These are phyloP conservation scores for Bergia puertoricense DNA, from an alignment of 92 coral and sea anemone genomes.

Conservation along the genomic window DNA sequence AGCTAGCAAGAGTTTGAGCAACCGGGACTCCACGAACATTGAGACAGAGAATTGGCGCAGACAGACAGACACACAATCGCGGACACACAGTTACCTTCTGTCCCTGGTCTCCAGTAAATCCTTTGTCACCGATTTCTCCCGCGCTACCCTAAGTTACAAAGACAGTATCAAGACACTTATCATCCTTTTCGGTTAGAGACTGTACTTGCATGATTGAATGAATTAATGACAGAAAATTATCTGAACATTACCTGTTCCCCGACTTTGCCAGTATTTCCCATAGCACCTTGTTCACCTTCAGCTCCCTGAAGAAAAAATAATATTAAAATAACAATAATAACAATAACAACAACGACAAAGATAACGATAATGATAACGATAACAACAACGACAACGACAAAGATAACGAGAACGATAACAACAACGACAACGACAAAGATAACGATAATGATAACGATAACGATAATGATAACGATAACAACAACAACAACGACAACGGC, in stretches of 20 bases:
- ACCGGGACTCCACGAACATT: no score
- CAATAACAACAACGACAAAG: neutral
- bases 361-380: neutral
- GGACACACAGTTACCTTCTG: neutral
- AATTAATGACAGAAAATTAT: no score
- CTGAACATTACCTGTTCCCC: conserved; percentile 12
- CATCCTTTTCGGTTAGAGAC: neutral
- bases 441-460: no score
- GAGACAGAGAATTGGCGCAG: no score
- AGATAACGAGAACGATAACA: no score
- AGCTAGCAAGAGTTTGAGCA: no score
- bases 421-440: no score
- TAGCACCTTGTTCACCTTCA: conserved; percentile 1
- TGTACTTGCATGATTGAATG: no score
- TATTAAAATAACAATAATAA: neutral
- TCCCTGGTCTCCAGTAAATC: neutral
- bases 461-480: no score
- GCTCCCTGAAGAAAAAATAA: neutral
- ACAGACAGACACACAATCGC: no score
- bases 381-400: no score
- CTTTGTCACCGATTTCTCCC: neutral
- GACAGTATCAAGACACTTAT: neutral
- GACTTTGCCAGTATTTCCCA: conserved; percentile 8
- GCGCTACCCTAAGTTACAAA: neutral
- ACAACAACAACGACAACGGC: no score